These are phyloP conservation scores for Stylophora pistillata DNA, from an alignment of 64 coral and sea anemone species.

Conservation along the genomic window DNA sequence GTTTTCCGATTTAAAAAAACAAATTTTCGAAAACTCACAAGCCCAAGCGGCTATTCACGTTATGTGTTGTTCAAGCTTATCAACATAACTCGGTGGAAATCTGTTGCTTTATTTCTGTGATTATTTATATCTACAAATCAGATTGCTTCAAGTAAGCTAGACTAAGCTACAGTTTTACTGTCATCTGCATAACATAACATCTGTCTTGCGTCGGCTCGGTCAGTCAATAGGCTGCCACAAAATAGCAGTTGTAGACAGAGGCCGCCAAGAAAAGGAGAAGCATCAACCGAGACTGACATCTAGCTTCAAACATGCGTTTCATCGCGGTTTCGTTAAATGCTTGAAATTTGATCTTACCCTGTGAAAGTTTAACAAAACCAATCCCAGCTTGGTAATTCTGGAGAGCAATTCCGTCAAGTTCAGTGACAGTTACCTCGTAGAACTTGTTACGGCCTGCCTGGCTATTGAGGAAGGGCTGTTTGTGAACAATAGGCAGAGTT, in stretches of 20 bases:
- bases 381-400: constrained; percentile 57
- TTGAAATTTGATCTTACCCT: constrained; percentile 36
- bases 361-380: constrained; percentile 9
- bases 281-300: constrained; percentile 51
- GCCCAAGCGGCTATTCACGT: no score
- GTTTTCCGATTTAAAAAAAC: no score
- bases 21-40: no score
- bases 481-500: constrained; percentile 45
- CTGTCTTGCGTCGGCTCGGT: no score
- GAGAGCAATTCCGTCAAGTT: constrained; percentile 58
- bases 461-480: constrained; percentile 45
- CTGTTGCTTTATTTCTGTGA: no score
- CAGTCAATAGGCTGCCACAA: not conserved
- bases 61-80: no score
- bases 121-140: no score
- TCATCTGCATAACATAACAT: no score
- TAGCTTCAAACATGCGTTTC: constrained; percentile 28
- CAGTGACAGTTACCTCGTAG: constrained; percentile 66
- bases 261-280: constrained; percentile 52
- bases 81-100: no score
- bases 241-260: constrained; percentile 45
- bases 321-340: constrained; percentile 44
- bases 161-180: no score
- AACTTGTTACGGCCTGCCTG: constrained; percentile 41
- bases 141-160: no score